Percentiles rank a stretch among this genome's conserved stretches.
These are phyloP conservation scores for Drosophila athabasca DNA, from an alignment of 1,140 invertebrate genomes.

Conservation along the genomic window DNA sequence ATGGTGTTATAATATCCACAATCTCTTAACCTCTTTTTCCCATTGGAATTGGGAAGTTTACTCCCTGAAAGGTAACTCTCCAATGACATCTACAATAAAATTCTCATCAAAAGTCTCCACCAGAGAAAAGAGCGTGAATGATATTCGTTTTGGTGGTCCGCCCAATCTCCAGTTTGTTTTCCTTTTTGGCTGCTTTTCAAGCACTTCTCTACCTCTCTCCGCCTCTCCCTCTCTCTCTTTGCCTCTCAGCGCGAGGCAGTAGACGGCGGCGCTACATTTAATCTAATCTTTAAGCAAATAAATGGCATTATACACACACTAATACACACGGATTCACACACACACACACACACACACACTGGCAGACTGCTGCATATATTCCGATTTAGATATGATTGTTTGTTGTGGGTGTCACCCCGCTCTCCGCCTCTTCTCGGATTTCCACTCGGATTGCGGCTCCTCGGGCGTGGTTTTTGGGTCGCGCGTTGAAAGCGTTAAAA, in stretches of 20 bases:
- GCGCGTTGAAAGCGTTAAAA: slow-evolving; percentile 50
- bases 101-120: no score
- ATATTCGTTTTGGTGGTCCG: background rate
- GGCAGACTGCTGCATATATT: slow-evolving; percentile 25
- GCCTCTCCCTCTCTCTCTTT: slow-evolving; percentile 6
- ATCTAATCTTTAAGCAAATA: slow-evolving; percentile 67
- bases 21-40: no score
- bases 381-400: slow-evolving; percentile 60
- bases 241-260: slow-evolving; percentile 1
- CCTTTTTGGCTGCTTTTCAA: slow-evolving; percentile 30
- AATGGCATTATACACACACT: slow-evolving; percentile 37
- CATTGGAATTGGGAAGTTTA: no score
- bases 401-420: slow-evolving; percentile 43
- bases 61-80: no score
- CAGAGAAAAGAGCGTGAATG: background rate
- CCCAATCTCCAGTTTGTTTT: slow-evolving; percentile 19
- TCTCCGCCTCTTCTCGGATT: slow-evolving; percentile 9
- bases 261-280: slow-evolving; percentile 60
- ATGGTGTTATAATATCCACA: no score
- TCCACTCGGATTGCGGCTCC: slow-evolving; percentile 5
- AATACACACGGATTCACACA: slow-evolving; percentile 15
- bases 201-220: slow-evolving; percentile 34
- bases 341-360: slow-evolving; percentile 12
- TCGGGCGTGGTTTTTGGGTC: no score
- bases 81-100: no score